Evolutionary conservation across 2,113 vertebrate genomes (phyloP).

Genomic region (Microtus oregoni): DNA sequence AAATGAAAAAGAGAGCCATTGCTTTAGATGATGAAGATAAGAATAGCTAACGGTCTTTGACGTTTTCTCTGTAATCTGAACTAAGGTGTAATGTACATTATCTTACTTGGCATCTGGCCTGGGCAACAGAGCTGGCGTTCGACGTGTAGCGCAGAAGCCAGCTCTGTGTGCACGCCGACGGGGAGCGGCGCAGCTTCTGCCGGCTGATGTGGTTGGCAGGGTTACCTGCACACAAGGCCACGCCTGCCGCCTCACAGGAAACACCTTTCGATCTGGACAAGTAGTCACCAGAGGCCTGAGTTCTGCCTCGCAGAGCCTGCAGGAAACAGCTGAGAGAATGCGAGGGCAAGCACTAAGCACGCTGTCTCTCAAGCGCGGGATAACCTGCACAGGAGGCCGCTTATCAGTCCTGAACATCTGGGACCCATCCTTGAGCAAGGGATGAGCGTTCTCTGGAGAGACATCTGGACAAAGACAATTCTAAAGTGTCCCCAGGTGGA

Average conservation of each 20-base stretch:
- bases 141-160: background rate
- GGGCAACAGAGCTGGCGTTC: background rate
- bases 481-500: background rate
- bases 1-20: background rate
- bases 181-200: background rate
- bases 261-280: constrained; percentile 73
- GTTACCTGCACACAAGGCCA: constrained; percentile 50
- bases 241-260: constrained; percentile 50
- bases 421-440: background rate
- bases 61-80: constrained; percentile 27
- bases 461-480: background rate
- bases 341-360: constrained; percentile 58
- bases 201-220: background rate
- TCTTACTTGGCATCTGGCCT: background rate
- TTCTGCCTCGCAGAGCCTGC: constrained; percentile 73
- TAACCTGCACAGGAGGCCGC: constrained; percentile 72
- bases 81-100: background rate
- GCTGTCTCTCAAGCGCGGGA: constrained; percentile 50
- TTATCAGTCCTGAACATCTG: background rate
- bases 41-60: background rate
- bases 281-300: constrained; percentile 3
- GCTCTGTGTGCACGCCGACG: background rate
- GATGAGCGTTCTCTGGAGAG: background rate
- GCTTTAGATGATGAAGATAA: constrained; percentile 37
- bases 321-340: constrained; percentile 68